Base-by-base conservation (phyloP, 2,888 invertebrate genomes). In the Hypolimnas misippus region DNA sequence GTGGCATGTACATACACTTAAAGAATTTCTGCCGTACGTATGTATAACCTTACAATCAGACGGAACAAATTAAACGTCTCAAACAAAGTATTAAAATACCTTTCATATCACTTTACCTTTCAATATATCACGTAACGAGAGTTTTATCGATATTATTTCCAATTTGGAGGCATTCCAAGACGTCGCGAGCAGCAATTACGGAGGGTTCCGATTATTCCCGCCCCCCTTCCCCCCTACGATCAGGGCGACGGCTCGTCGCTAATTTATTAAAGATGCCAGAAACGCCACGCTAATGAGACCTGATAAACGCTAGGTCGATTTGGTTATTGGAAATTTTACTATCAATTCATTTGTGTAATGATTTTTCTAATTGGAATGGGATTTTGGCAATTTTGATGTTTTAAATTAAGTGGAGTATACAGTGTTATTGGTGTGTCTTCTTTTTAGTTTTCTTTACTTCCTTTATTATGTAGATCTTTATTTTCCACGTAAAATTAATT, bases 161-260 rank as follows among this genome's bases (percentile, higher is more conserved):
- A 80, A 82, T 79, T 82, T 82, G 83, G 81, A 77, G 77, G 70
- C 71, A 79, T 79, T 83, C 82, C 80, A 82, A 77, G 75, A 72
- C 75, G 75, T 71, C 74, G 70, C 67, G 67, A 72, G 67, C 74
- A 68, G 74, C 76, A 79, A 83, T 83, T 82, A 81, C 76, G 73
- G 70, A 72, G 70, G 74, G 73, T 71, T 64, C 72, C 75, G 76
- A 79, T 77, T 74, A 74, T 75, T 68, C 66, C 70, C 70, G 67
- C 71, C 70, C 63, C 63, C 65, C 70, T 70, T 66, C 61, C 66
- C 56, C 62, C 60, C 35, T 29, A 62, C 57, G 68, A 69, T 68
- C 55, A 40, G 31, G 52, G 31, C 65, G 57, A 40, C 17, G 54
- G 51, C 53, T 62, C 67, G 57, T 63, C 68, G 64, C 67, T 74